Evolutionary conservation across 2,888 invertebrate genomes (phyloP), one percentile per base, ranked within the genome.

Genomic region (Acleris holmiana): DNA sequence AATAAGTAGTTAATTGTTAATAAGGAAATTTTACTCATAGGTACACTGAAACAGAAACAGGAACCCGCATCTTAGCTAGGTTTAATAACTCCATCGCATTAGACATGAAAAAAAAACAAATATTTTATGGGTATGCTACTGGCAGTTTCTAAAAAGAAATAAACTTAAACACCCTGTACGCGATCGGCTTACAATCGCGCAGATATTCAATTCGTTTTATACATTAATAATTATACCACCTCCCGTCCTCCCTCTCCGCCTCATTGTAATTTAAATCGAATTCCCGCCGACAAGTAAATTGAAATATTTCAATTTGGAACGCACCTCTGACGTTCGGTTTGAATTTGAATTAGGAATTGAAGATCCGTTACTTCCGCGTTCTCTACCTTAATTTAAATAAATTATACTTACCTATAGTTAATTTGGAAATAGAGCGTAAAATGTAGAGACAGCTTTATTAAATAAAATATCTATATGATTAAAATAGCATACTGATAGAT

Each of bases 181-280:
- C 50, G 58, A 66, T 54, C 58, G 51, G 44, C 62, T 63, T 72
- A 76, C 72, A 75, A 72, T 78, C 82, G 78, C 76, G 77, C 82
- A 84, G 83, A 85, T 77, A 86, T 86, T 85, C 84, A 82, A 83
- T 85, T 54, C 69, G 67, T 64, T 69, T 68, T 85, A 88, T 85
- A 89, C 86, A 88, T 86, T 88, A 82, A 86, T 90, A 87, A 90
- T 88, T 85, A 84, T 80, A 71, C 68, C 70, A 49, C 70, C 59
- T 67, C 71, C 29, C 69, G 67, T 57, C 65, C 68, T 57, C 65
- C 71, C 66, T 67, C 67, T 73, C 68, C 72, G 75, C 75, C 86
- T 86, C 89, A 90, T 91, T 91, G 90, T 91, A 89, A 90, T 91
- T 90, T 90, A 90, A 90, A 90, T 91, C 82, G 89, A 89, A 89